Base-by-base conservation (phyloP, 2,797 vertebrate species). In the Enoplosus armatus region DNA sequence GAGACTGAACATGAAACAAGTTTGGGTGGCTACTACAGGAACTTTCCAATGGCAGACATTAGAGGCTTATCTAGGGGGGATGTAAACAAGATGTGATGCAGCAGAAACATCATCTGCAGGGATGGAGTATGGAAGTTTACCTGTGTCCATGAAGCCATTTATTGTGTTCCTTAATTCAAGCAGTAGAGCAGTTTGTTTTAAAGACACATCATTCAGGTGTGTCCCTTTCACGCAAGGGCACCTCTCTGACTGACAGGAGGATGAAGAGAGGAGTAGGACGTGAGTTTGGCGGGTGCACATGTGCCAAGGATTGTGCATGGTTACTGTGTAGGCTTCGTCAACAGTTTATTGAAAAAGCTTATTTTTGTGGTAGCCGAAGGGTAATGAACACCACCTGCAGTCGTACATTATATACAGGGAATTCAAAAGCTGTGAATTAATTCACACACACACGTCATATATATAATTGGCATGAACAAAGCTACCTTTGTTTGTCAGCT, bases 371-470 rank as follows among this genome's bases (percentile, higher is more conserved):
- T 29, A 33, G 9, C 22, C 8, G 14, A 48, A 35, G 14, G 22
- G 26, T n/a, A 55, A 45, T 45, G 35, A 51, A n/a, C 18, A 31
- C 12, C 31, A 18, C 47, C 56, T 27, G 27, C 4, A 11, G 56
- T 20, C 1, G 2, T n/a, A 45, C 14, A 10, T 37, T 33, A 27
- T 39, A 29, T 7, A 41, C 3, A 43, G 18, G 7, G 1, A 51
- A 63, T 51, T 50, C 10, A 55, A 55, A 62, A 56, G 15, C 27
- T 55, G 69, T 27, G 10, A 64, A 37, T 72, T 18, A 1, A 68
- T 39, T 51, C 1, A 53, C 37, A 39, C 24, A 55, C 27, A 60
- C 6, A 33, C 0, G 1, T 60, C n/a, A 41, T 22, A 14, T 22
- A 14, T 31, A 9, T 51, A 8, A 31, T 22, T 20, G 6, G 33